phyloP scores from a whole-genome alignment of 2,113 vertebrate species.

The Pheucticus melanocephalus region DNA sequence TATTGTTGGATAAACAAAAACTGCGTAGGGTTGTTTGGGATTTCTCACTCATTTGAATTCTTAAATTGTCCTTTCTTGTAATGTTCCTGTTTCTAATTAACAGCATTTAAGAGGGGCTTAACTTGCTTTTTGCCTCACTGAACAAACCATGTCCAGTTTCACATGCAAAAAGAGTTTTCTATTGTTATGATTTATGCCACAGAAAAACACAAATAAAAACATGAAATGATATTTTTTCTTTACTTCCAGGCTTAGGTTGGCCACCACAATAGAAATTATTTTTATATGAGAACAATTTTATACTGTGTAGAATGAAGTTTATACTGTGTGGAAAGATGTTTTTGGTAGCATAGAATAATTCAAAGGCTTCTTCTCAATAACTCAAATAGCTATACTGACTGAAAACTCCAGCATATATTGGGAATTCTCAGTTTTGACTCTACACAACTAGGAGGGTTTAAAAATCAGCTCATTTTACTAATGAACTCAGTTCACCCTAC shows the following conservation, averaged over 20 bases:
- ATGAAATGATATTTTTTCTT: background rate
- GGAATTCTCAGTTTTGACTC: background rate
- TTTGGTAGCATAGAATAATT: background rate
- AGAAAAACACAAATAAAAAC: background rate
- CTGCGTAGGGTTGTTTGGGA: conserved; percentile 39
- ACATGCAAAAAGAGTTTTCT: background rate
- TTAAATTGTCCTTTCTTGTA: conserved; percentile 60
- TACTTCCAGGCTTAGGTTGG: background rate
- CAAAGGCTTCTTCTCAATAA: background rate
- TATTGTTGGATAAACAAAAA: conserved; percentile 68
- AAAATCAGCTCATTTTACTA: background rate
- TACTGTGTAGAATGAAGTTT: background rate
- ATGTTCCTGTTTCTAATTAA: conserved; percentile 73
- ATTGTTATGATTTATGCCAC: background rate
- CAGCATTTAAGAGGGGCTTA: conserved; percentile 38
- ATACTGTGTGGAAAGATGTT: background rate
- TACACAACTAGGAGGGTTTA: background rate
- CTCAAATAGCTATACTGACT: background rate
- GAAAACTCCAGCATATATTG: background rate
- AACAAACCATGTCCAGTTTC: background rate
- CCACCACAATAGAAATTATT: background rate
- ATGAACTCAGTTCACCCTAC: background rate
- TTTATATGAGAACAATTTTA: background rate
- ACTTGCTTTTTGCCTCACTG: conserved; percentile 13
- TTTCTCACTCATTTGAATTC: conserved; percentile 69